Percentiles rank a stretch among this genome's conserved stretches.
Evolutionary conservation across 2,888 invertebrate genomes (phyloP).

Genomic region (Meiosimyza platycephala): DNA sequence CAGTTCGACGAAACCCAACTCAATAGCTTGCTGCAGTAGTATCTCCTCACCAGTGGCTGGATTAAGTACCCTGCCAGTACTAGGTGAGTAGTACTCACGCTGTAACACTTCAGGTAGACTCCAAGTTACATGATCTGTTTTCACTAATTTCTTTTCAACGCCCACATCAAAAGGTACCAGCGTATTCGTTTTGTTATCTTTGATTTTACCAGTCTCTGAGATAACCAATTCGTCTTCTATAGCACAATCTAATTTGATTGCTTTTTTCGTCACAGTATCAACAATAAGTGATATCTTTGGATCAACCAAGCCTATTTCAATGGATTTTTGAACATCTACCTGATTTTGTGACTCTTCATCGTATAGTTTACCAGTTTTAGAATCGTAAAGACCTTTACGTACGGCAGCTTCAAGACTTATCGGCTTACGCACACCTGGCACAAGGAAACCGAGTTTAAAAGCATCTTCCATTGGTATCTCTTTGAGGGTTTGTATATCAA

Average conservation of each 20-base stretch:
- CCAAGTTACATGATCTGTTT: slow-evolving; percentile 78
- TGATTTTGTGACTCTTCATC: slow-evolving; percentile 80
- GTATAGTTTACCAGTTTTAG: slow-evolving; percentile 76
- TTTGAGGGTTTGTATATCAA: slow-evolving; percentile 77
- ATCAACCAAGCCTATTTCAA: slow-evolving; percentile 83
- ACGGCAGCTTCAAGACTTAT: slow-evolving; percentile 84
- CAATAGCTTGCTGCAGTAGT: slow-evolving; percentile 80
- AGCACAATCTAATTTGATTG: slow-evolving; percentile 80
- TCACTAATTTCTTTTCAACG: slow-evolving; percentile 76
- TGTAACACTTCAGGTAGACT: slow-evolving; percentile 80
- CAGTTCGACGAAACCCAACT: slow-evolving; percentile 78
- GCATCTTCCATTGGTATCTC: slow-evolving; percentile 78
- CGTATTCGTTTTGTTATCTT: slow-evolving; percentile 78
- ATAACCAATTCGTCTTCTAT: slow-evolving; percentile 77
- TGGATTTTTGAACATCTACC: slow-evolving; percentile 80
- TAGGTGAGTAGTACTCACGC: slow-evolving; percentile 81
- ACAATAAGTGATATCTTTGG: slow-evolving; percentile 84
- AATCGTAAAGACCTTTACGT: slow-evolving; percentile 76
- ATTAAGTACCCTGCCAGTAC: slow-evolving; percentile 80
- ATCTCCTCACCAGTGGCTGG: slow-evolving; percentile 81
- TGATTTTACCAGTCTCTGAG: slow-evolving; percentile 77
- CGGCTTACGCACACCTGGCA: slow-evolving; percentile 76
- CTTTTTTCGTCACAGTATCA: slow-evolving; percentile 79
- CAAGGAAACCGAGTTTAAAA: slow-evolving; percentile 77
- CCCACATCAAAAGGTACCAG: slow-evolving; percentile 79